Evolutionary conservation across 2,888 invertebrate genomes (phyloP).

Genomic region (Stenichneumon culpator): DNA sequence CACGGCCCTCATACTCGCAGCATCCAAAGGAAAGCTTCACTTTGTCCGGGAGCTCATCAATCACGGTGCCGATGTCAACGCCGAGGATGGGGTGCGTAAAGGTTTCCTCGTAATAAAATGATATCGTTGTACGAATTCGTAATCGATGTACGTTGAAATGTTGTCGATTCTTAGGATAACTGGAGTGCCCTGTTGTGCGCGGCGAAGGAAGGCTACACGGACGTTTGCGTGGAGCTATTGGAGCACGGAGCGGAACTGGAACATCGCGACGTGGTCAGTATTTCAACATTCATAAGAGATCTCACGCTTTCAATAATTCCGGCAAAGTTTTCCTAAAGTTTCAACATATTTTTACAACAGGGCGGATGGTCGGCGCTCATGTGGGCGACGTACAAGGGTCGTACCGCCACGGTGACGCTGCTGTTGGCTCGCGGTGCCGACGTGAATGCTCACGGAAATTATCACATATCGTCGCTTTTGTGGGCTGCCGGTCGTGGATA

Average conservation of each 20-base stretch:
- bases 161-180: conserved; percentile 88
- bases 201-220: conserved; percentile 94
- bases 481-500: conserved; percentile 98
- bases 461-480: conserved; percentile 95
- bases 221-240: conserved; percentile 92
- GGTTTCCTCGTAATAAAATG: neutral
- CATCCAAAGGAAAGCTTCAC: conserved; percentile 93
- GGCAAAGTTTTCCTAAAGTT: neutral
- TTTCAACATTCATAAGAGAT: neutral
- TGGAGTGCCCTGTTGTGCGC: conserved; percentile 97
- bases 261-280: conserved; percentile 93
- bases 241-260: conserved; percentile 95
- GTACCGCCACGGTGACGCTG: conserved; percentile 90
- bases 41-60: conserved; percentile 94
- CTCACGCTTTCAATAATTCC: neutral
- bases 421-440: conserved; percentile 96
- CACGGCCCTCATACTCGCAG: conserved; percentile 97
- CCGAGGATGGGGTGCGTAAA: conserved; percentile 91
- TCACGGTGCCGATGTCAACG: conserved; percentile 96
- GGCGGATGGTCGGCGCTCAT: conserved; percentile 99
- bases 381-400: conserved; percentile 99
- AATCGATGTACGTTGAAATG: conserved; percentile 3
- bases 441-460: conserved; percentile 98
- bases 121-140: neutral
- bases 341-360: conserved; percentile 85